A percentile compares a stretch with the other conserved stretches of the same genome.
Conservation (phyloP, 2,113 vertebrate genomes). For the Garra rufa region DNA sequence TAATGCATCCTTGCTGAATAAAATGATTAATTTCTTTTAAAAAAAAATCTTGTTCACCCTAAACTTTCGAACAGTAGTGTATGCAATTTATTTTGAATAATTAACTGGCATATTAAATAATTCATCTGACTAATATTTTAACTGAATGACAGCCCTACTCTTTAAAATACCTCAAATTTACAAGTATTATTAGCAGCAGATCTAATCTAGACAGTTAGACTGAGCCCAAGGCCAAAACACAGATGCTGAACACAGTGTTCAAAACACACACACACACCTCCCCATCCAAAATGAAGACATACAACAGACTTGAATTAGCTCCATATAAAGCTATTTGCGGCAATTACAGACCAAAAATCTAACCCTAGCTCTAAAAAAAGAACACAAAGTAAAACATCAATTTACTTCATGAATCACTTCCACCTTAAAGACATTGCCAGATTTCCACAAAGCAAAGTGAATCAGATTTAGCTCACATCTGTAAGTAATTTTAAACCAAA, state of each 20-base stretch:
- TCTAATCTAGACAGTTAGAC: background rate
- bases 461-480: background rate
- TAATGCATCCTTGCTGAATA: background rate
- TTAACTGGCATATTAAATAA: background rate
- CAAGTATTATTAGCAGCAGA: background rate
- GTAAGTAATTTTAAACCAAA: background rate
- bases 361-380: background rate
- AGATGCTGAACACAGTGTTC: background rate
- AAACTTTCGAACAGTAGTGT: background rate
- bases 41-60: background rate
- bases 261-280: background rate
- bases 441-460: background rate
- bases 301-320: background rate
- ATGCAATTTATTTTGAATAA: background rate
- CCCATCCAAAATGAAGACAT: background rate
- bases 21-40: background rate
- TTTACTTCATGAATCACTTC: background rate
- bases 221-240: constrained; percentile 25
- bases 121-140: background rate
- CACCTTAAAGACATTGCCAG: background rate
- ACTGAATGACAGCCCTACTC: background rate
- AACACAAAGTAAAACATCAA: background rate
- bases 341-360: background rate
- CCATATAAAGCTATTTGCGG: background rate
- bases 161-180: background rate